phyloP scores from a whole-genome alignment of 1,140 invertebrate species.

The Hirudo medicinalis region DNA sequence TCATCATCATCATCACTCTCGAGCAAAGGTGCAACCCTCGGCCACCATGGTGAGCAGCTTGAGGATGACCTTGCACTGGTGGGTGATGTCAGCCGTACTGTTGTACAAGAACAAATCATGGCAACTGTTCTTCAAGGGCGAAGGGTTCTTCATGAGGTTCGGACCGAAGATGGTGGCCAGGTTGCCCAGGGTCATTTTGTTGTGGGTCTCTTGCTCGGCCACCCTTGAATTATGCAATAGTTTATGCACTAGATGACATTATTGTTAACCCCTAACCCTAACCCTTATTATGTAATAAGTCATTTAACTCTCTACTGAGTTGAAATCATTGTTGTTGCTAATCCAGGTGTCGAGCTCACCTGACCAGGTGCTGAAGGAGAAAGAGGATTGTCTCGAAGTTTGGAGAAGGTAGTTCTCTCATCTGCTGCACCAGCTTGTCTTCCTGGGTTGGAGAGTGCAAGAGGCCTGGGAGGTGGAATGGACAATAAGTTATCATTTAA shows the following conservation, averaged over 20 bases:
- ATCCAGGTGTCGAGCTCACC: slow-evolving; percentile 43
- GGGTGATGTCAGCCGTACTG: neutral
- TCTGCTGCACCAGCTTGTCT: slow-evolving; percentile 48
- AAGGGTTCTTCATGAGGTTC: slow-evolving; percentile 30
- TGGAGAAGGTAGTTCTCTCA: slow-evolving; percentile 60
- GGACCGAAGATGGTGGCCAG: slow-evolving; percentile 38
- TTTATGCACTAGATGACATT: no score
- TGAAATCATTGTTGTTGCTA: no score
- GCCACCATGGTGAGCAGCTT: neutral
- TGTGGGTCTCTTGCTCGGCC: slow-evolving; percentile 27
- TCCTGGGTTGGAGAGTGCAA: slow-evolving; percentile 44
- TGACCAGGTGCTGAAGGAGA: slow-evolving; percentile 71
- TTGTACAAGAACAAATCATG: neutral
- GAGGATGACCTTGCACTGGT: neutral
- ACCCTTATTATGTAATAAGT: no score
- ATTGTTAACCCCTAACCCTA: no score
- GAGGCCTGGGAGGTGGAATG: no score
- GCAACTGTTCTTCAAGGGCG: neutral
- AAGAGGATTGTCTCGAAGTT: slow-evolving; percentile 76
- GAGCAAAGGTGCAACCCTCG: neutral
- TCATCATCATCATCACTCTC: no score
- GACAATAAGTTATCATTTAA: no score
- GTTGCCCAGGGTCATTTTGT: slow-evolving; percentile 38
- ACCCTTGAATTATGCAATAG: slow-evolving; percentile 25
- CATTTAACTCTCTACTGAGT: no score